A percentile compares a stretch with the other conserved stretches of the same genome.
Evolutionary conservation across 1,140 invertebrate genomes (phyloP).

Genomic region (Homalodisca vitripennis): DNA sequence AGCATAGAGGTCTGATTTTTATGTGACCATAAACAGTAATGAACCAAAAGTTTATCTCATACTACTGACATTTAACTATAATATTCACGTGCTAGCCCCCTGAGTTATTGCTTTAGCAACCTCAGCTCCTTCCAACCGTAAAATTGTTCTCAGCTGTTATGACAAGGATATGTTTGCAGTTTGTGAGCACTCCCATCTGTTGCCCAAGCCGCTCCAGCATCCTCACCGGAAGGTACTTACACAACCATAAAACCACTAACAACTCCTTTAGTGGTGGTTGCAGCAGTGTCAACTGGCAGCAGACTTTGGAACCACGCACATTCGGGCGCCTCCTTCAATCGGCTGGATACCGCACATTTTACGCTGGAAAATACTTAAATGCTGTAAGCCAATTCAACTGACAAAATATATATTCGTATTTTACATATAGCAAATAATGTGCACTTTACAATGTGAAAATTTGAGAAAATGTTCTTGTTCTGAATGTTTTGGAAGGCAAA

Average conservation of each 20-base stretch:
- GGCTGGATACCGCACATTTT: slow-evolving; percentile 73
- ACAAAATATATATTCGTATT: too few relatives aligned
- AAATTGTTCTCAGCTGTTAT: not conserved
- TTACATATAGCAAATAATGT: not conserved
- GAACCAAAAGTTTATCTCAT: not conserved
- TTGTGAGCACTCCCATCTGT: slow-evolving; percentile 77
- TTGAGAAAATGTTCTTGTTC: too few relatives aligned
- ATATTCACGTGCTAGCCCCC: not conserved
- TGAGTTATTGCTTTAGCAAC: not conserved
- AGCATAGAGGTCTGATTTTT: too few relatives aligned
- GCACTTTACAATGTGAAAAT: too few relatives aligned
- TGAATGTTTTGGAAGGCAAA: too few relatives aligned
- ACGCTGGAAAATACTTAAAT: slow-evolving; percentile 86
- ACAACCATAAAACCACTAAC: slow-evolving; percentile 77
- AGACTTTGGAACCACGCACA: slow-evolving; percentile 59
- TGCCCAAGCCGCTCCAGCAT: slow-evolving; percentile 87
- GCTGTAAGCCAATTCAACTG: too few relatives aligned
- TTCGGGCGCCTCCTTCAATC: slow-evolving; percentile 66
- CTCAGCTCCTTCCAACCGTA: not conserved
- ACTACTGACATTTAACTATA: not conserved
- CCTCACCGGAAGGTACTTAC: slow-evolving; percentile 79
- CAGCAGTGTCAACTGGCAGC: slow-evolving; percentile 65
- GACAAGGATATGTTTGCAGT: slow-evolving; percentile 52
- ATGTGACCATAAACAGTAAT: not conserved
- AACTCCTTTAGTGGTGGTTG: slow-evolving; percentile 79